Conservation (phyloP, 2,797 vertebrate species). For the Macroramphosus scolopax region DNA sequence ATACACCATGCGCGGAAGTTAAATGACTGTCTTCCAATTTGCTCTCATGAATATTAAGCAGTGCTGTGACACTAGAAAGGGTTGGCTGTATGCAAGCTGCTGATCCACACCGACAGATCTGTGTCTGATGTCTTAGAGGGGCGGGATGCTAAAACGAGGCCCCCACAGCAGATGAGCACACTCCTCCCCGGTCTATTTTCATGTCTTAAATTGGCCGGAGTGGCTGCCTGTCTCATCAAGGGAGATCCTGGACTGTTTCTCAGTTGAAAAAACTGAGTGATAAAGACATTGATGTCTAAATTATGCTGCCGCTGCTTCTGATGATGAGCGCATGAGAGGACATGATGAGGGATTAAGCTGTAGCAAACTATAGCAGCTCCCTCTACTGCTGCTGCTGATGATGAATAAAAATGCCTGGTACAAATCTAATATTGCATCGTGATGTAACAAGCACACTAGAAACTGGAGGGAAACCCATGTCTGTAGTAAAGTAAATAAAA, state of each 20-base stretch:
- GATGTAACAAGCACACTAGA: slow-evolving; percentile 14
- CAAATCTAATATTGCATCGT: slow-evolving; percentile 41
- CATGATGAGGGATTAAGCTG: slow-evolving; percentile 63
- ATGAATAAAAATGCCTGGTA: slow-evolving; percentile 52
- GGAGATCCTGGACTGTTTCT: slow-evolving; percentile 58
- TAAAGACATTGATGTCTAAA: slow-evolving; percentile 76
- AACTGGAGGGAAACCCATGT: slow-evolving; percentile 19
- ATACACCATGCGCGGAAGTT: slow-evolving; percentile 80
- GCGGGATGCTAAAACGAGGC: slow-evolving; percentile 57
- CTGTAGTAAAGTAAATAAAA: slow-evolving; percentile 36
- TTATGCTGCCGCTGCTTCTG: slow-evolving; percentile 62
- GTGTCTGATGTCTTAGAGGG: slow-evolving; percentile 77
- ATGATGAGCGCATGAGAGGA: slow-evolving; percentile 62
- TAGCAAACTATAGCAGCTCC: slow-evolving; percentile 70
- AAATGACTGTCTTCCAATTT: slow-evolving; percentile 90
- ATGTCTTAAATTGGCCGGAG: slow-evolving; percentile 76
- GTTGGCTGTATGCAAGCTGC: slow-evolving; percentile 66
- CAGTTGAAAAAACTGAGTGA: slow-evolving; percentile 59
- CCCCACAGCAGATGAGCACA: slow-evolving; percentile 60
- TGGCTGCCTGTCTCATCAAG: slow-evolving; percentile 74
- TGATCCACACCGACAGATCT: slow-evolving; percentile 80
- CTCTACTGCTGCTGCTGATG: slow-evolving; percentile 57
- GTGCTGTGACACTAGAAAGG: slow-evolving; percentile 77
- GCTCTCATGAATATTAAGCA: slow-evolving; percentile 89
- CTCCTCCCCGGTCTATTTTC: slow-evolving; percentile 71